phyloP scores from a whole-genome alignment of 2,113 vertebrate genomes.

The Pterocles gutturalis region DNA sequence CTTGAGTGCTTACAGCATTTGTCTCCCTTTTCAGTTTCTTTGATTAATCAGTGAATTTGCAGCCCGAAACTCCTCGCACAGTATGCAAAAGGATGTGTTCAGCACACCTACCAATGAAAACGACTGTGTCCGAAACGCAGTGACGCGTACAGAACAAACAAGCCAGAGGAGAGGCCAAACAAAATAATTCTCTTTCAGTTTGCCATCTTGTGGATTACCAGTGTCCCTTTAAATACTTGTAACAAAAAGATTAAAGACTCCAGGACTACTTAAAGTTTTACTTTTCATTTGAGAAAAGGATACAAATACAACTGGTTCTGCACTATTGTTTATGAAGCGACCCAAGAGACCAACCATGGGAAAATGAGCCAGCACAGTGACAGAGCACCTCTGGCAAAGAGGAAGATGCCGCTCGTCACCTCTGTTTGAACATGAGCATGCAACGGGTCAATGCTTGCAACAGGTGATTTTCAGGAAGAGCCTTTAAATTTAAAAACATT shows the following conservation, averaged over 20 bases:
- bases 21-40: not conserved
- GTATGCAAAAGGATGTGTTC: not conserved
- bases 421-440: not conserved
- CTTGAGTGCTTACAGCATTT: not conserved
- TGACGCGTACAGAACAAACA: not conserved
- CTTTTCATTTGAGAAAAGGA: not conserved
- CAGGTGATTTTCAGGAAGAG: not conserved
- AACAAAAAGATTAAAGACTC: not conserved
- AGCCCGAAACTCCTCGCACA: not conserved
- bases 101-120: not conserved
- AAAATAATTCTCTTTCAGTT: not conserved
- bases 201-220: not conserved
- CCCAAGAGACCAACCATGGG: rapidly evolving
- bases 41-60: not conserved
- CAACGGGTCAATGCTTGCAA: not conserved
- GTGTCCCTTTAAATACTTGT: not conserved
- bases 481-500: not conserved
- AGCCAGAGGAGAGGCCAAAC: not conserved
- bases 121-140: rapidly evolving
- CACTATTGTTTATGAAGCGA: not conserved
- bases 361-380: not conserved
- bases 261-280: not conserved
- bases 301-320: not conserved
- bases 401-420: not conserved
- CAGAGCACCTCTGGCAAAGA: not conserved